Evolutionary conservation across 1,140 invertebrate genomes (phyloP).

Genomic region (Orius insidiosus): DNA sequence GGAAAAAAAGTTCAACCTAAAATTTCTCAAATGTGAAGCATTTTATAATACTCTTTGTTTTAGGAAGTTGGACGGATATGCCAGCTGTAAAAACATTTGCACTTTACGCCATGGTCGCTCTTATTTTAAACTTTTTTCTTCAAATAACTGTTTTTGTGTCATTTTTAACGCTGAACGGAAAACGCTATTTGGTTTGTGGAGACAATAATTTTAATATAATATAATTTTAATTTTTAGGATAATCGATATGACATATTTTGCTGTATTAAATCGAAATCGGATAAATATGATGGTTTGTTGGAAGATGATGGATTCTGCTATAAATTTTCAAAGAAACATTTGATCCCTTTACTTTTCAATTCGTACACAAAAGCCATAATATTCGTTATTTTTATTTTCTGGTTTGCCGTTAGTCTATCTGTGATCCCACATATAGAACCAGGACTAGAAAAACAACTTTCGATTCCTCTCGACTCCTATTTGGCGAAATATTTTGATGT

Average conservation of each 20-base stretch:
- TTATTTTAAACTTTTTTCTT: conserved; percentile 93
- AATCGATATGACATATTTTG: conserved; percentile 71
- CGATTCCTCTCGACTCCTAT: conserved; percentile 93
- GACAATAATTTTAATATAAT: too few relatives aligned
- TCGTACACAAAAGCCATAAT: conserved; percentile 28
- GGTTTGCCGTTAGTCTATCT: conserved; percentile 76
- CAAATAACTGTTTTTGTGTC: conserved; percentile 95
- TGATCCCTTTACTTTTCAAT: too few relatives aligned
- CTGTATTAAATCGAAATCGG: conserved; percentile 53
- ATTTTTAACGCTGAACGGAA: conserved; percentile 72
- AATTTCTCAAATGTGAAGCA: too few relatives aligned
- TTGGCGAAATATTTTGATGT: conserved; percentile 76
- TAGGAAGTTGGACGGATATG: conserved; percentile 86
- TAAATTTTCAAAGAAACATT: too few relatives aligned
- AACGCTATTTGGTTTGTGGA: conserved; percentile 26
- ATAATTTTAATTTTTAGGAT: conserved; percentile 25
- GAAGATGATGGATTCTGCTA: too few relatives aligned
- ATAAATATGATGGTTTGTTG: conserved; percentile 21
- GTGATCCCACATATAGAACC: conserved; percentile 77
- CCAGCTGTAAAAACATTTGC: conserved; percentile 94
- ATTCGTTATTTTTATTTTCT: conserved; percentile 74
- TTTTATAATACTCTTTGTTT: too few relatives aligned
- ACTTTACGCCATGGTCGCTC: conserved; percentile 88
- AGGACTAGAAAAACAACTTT: conserved; percentile 88
- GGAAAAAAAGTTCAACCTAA: too few relatives aligned